Base-by-base conservation (phyloP, 2,888 invertebrate genomes). In the Eupithecia subfuscata region DNA sequence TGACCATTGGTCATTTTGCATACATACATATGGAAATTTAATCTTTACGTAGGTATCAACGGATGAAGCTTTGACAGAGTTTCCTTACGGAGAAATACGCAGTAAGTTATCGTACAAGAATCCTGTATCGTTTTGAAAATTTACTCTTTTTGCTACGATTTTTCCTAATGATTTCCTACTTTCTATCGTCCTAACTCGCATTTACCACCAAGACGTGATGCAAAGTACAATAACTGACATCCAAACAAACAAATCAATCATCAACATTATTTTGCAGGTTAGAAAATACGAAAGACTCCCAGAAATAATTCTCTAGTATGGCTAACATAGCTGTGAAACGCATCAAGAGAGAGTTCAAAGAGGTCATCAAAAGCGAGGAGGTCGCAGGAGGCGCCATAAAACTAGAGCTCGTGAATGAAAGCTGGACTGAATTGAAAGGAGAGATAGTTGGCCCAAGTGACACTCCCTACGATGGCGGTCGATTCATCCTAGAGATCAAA, bases 381-480 rank as follows among this genome's bases (percentile, higher is more conserved):
- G 97, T 98, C 82, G 97, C 97, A 69, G 97, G 97, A 91, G 98
- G 98, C 87, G 97, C 97, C 69, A 98, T 98, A 79, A 97, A 97
- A 95, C 96, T 99, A 78, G 99, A 99, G 90, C 94, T 99, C 82
- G 96, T 98, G 52, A 97, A 98, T 91, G 98, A 99, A 88, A 98
- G 96, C 90, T 98, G 97, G 95, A 98, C 98, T 78, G 98, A 99
- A 88, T 95, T 99, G 71, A 97, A 97, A 89, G 99, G 99, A 56
- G 97, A 98, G 95, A 99, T 99, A 80, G 97, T 97, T 25, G 99
- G 99, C 0, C 99, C 99, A 18, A 98, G 99, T 65, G 99, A 99
- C 87, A 99, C 99, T 43, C 99, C 99, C 0, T 99, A 99, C 90
- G 99, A 99, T 94, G 99, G 99, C 68, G 99, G 99, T 30, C 97